Base-by-base conservation (phyloP, 2,888 invertebrate genomes). In the Lasioglossum figueresi region DNA sequence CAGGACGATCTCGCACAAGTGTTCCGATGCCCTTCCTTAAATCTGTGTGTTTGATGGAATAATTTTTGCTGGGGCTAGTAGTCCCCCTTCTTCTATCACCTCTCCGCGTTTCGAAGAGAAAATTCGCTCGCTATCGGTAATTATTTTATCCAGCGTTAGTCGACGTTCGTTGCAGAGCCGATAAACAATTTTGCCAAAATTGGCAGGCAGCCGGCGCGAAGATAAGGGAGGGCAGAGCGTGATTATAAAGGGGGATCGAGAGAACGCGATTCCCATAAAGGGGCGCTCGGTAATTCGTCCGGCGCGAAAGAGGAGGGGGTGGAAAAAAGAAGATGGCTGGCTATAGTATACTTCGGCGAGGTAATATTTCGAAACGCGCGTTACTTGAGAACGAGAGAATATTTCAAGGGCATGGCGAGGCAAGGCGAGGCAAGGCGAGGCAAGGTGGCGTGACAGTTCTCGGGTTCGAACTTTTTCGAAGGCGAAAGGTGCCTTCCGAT, bases 361-460 rank as follows among this genome's bases (percentile, higher is more conserved):
- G 31, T 40, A 77, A 77, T 52, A 52, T 77, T 23, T 71, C 27
- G n/a, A 10, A 19, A 19, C 12, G 63, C 12, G n/a, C 43, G 74
- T 71, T 78, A 71, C 27, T 45, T 6, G 71, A 70, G 66, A 79
- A 45, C 52, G 52, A 52, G 52, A n/a, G 52, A 52, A 52, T 43
- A 83, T 78, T 83, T 79, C 70, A 85, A 83, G 78, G 76, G 75
- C 86, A 79, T 71, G 70, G 63, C 63, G 27, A 27, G 59, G 16
- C 59, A n/a, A n/a, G 23, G 52, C 8, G 59, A 59, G 59, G 59
- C 59, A 27, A 59, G n/a, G 59, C 52, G 59, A 59, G 59, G 59
- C 59, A 27, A 27, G 59, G 71, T 76, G 82, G 70, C 83, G 84
- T 81, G 86, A 88, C 88, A 87, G 80, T 83, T 74, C 43, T 43